Conservation (phyloP, 1,140 invertebrate species). For the Oppia nitens region DNA sequence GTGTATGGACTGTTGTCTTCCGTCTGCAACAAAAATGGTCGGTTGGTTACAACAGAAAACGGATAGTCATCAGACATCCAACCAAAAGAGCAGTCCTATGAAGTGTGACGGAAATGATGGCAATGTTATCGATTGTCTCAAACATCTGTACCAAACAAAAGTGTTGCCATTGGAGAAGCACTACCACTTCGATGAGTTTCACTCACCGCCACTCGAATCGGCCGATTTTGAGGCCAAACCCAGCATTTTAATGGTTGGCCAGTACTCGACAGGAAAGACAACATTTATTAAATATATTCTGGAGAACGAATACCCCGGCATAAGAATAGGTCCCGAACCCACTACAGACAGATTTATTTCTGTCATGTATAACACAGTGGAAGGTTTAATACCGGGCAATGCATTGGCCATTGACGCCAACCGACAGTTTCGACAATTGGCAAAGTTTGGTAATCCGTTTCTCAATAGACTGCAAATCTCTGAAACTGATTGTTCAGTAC, state of each 20-base stretch:
- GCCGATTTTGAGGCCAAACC: conserved; percentile 98
- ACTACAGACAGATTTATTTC: conserved; percentile 55
- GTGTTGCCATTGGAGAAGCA: conserved; percentile 47
- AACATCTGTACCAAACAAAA: conserved; percentile 44
- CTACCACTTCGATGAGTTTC: conserved; percentile 55
- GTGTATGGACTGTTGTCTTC: too few species aligned
- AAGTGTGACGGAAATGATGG: too few species aligned
- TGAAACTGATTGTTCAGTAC: conserved; percentile 30
- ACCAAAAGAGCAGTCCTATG: too few species aligned
- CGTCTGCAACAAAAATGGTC: too few species aligned
- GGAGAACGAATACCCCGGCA: conserved; percentile 45
- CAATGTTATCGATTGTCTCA: conserved; percentile 35
- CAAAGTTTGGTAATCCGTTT: conserved; percentile 54
- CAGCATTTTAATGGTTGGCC: conserved; percentile 50
- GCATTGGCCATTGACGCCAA: conserved; percentile 53
- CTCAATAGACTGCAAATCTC: conserved; percentile 46
- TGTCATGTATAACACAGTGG: conserved; percentile 44
- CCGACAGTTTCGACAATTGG: conserved; percentile 44
- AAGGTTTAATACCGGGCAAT: conserved; percentile 50
- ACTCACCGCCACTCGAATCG: conserved; percentile 65
- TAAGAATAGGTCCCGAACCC: conserved; percentile 42
- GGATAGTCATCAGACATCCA: too few species aligned
- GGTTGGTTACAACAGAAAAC: too few species aligned
- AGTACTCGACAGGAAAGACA: conserved; percentile 59
- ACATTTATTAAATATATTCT: conserved; percentile 49